phyloP scores from a whole-genome alignment of 1,140 invertebrate species.

The Asobara japonica region DNA sequence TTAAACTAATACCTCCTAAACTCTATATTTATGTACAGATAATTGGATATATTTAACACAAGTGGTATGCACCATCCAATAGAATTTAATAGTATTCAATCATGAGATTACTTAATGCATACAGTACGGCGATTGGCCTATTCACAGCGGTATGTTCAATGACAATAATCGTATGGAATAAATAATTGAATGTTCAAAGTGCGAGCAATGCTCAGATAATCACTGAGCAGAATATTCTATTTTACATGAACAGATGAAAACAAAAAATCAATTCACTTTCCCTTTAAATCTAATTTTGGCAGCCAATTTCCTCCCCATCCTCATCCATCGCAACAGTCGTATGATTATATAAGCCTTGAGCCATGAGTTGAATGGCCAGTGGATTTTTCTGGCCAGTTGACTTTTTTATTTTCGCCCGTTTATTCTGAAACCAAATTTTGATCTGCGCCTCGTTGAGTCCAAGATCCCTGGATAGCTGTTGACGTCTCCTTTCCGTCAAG shows the following conservation, averaged over 20 bases:
- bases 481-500: constrained; percentile 91
- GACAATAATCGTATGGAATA: constrained; percentile 16
- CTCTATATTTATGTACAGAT: not conserved
- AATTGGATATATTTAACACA: constrained; percentile 10
- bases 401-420: constrained; percentile 98
- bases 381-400: constrained; percentile 88
- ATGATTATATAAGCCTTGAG: constrained; percentile 94
- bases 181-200: not conserved
- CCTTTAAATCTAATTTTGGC: not conserved
- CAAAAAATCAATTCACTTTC: too few relatives aligned
- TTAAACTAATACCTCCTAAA: not conserved
- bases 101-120: constrained; percentile 1
- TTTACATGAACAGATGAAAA: not conserved
- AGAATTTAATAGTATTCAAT: not conserved
- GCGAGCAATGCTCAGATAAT: not conserved
- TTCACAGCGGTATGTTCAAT: constrained; percentile 23
- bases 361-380: constrained; percentile 92
- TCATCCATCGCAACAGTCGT: constrained; percentile 84
- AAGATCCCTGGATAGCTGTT: constrained; percentile 90
- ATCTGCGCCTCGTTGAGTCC: constrained; percentile 98
- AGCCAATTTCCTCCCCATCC: constrained; percentile 77
- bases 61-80: constrained; percentile 8
- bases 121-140: constrained; percentile 2
- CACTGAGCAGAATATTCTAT: not conserved
- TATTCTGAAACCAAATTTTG: constrained; percentile 99